Evolutionary conservation across 2,797 vertebrate genomes (phyloP), one percentile per base, ranked within the genome.

Genomic region (Sorex maritimensis): DNA sequence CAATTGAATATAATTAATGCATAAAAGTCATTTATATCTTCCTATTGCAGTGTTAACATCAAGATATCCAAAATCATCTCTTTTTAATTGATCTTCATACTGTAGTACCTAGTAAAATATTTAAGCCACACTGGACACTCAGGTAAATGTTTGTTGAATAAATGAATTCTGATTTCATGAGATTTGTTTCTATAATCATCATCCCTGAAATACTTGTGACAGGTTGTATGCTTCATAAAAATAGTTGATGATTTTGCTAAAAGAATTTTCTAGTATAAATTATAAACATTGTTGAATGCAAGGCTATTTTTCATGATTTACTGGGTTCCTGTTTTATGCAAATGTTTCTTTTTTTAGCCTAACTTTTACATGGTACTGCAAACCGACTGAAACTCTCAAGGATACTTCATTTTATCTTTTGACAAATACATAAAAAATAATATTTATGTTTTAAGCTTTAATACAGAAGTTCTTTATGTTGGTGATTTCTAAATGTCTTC

Each of bases 261-360:
- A 83, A 94, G 13, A 55, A 69, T 65, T 91, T 94, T 93, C 74
- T 92, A 34, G 26, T 49, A 92, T 88, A 92, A 86, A 88, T 92
- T 90, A 83, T 67, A 82, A 81, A 61, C 2, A 30, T 19, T 83
- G 46, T 88, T 83, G 23, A 78, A 15, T 82, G 12, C 83, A 41
- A 90, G 13, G 4, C 26, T 10, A 52, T 92, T 94, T 81, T 88
- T 91, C 65, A 52, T 84, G 65, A 67, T 86, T 88, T 88, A 78
- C 6, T 69, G 41, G 11, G 6, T 81, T 91, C 72, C 83, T 69
- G 90, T 73, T 79, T 52, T 55, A 86, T 88, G n/a, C n/a, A 91
- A 92, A 82, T 86, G 19, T 58, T 63, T 68, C 67, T 88, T 61
- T 61, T 61, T 21, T 95, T 78, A 90, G 23, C n/a, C 26, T 81